These are phyloP conservation scores for Micropoecilia bifurca DNA, from an alignment of 2,797 vertebrate genomes.

Conservation along the genomic window DNA sequence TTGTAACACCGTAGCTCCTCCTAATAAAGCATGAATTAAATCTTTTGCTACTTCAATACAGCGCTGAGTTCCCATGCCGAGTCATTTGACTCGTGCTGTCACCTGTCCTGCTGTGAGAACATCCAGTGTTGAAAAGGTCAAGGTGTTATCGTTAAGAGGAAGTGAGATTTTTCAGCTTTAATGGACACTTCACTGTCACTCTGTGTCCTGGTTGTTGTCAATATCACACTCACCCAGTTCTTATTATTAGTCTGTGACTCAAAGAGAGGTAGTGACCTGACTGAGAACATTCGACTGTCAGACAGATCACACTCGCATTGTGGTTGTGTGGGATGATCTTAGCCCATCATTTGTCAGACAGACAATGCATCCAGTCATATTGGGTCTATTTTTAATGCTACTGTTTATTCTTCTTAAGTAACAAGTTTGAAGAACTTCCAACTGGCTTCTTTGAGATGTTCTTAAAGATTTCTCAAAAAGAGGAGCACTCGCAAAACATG, in stretches of 20 bases:
- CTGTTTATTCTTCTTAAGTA: background rate
- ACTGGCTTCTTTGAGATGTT: constrained; percentile 5
- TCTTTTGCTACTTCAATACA: constrained; percentile 41
- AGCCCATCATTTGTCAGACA: background rate
- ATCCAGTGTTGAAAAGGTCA: constrained; percentile 68
- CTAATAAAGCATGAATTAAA: constrained; percentile 50
- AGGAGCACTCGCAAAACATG: background rate
- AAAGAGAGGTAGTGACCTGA: constrained; percentile 8
- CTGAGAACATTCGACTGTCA: constrained; percentile 9
- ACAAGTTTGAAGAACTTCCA: constrained; percentile 1
- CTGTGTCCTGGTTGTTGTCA: constrained; percentile 44
- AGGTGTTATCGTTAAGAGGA: constrained; percentile 40
- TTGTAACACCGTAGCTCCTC: constrained; percentile 5
- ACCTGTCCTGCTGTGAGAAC: constrained; percentile 49
- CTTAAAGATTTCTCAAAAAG: background rate
- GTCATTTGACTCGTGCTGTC: constrained; percentile 51
- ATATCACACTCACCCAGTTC: constrained; percentile 2
- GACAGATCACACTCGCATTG: background rate
- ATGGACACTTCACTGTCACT: constrained; percentile 53
- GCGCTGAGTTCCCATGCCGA: constrained; percentile 32
- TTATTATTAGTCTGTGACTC: constrained; percentile 6
- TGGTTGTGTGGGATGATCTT: background rate
- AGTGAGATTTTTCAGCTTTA: constrained; percentile 59
- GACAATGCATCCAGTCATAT: background rate
- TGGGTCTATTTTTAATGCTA: background rate